Conservation (phyloP, 35 echinoderm and acorn worm species). For the Ptychodera flava region DNA sequence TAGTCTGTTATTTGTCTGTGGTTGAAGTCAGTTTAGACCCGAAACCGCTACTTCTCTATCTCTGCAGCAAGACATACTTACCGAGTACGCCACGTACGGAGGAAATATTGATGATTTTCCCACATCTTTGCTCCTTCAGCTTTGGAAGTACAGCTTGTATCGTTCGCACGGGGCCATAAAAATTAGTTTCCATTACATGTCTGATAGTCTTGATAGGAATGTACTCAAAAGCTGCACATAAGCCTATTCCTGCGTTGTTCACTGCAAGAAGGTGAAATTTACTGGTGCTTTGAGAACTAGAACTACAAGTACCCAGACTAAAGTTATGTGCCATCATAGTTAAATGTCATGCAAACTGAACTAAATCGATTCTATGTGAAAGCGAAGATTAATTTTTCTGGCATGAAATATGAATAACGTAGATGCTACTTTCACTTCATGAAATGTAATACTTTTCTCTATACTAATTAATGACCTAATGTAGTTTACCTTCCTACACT, state of each 20-base stretch:
- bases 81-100: not conserved
- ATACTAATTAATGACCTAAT: not conserved
- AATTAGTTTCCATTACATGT: not conserved
- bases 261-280: slow-evolving; percentile 4
- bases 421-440: not conserved
- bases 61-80: too few species aligned
- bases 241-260: slow-evolving; percentile 10
- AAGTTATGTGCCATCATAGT: too few species aligned
- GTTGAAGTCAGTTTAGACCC: too few species aligned
- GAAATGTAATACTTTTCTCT: not conserved
- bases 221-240: not conserved
- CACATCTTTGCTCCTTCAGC: slow-evolving; percentile 15
- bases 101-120: not conserved
- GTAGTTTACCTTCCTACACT: too few species aligned
- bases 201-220: not conserved
- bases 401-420: not conserved
- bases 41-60: too few species aligned
- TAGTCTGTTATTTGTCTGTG: too few species aligned
- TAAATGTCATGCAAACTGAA: too few species aligned
- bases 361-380: too few species aligned
- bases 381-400: too few species aligned
- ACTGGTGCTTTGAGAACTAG: too few species aligned
- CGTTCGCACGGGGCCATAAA: not conserved
- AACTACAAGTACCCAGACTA: too few species aligned
- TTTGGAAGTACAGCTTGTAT: slow-evolving; percentile 9